Base-by-base conservation (phyloP, 2,797 vertebrate species). In the Brotula barbata region DNA sequence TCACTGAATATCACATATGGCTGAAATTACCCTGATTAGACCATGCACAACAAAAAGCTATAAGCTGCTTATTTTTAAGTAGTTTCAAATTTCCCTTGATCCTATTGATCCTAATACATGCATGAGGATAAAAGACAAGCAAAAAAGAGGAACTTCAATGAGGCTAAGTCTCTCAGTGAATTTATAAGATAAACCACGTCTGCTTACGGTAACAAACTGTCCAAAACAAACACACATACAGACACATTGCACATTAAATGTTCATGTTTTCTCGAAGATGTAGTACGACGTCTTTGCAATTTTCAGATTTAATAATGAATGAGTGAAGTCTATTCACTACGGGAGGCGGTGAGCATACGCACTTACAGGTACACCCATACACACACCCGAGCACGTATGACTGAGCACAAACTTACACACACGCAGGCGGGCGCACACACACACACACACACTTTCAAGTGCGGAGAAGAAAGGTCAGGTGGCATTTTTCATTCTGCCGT, bases 31-130 rank as follows among this genome's bases (percentile, higher is more conserved):
- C 78, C 75, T 75, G 84, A 88, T 88, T 88, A 89, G 75, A 78
- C 79, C 54, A 46, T 56, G 41, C 73, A 69, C 75, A 80, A 85
- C 85, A 87, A 87, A 89, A 87, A 88, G 52, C 44, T 63, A 70
- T 88, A 89, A 88, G 87, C 85, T 81, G 67, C 87, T 90, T 87
- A 89, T 85, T 83, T 78, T 76, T 83, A 87, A 89, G 83, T 71
- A 84, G 77, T 81, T 83, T 82, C 58, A 85, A 71, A 81, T 85
- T n/a, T n/a, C n/a, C n/a, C n/a, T n/a, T n/a, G n/a, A n/a, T 78
- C 82, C 78, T 60, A 77, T 83, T 84, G 78, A 85, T 81, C 78
- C 77, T 79, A 79, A 82, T 70, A 82, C 56, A 78, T 42, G 75
- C 75, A 28, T 7, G 25, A 78, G 77, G 77, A 63, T 1, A 16